Conservation (phyloP, 2,888 invertebrate genomes). For the Sphecodes monilicornis region DNA sequence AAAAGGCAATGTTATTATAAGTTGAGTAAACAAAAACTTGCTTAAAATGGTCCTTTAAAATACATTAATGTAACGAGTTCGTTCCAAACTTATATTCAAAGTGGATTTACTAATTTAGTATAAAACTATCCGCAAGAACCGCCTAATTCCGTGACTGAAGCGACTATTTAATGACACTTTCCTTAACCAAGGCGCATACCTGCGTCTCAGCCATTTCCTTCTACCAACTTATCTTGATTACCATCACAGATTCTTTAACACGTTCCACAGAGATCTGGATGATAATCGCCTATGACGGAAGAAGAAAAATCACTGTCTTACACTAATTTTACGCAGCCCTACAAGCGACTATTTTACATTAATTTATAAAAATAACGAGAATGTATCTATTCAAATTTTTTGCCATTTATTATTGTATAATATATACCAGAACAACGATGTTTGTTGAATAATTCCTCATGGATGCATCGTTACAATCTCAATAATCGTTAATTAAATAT, state of each 20-base stretch:
- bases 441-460: too few species aligned
- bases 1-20: background rate
- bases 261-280: slow-evolving; percentile 44
- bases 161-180: slow-evolving; percentile 48
- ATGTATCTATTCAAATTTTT: too few species aligned
- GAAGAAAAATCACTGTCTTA: background rate
- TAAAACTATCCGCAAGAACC: background rate
- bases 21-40: background rate
- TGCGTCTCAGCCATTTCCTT: slow-evolving; percentile 18
- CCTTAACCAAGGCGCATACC: slow-evolving; percentile 38
- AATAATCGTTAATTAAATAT: too few species aligned
- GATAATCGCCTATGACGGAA: slow-evolving; percentile 39
- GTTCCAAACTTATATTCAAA: background rate
- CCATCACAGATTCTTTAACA: slow-evolving; percentile 60
- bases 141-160: slow-evolving; percentile 20
- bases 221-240: slow-evolving; percentile 65
- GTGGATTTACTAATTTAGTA: background rate
- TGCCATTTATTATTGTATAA: too few species aligned
- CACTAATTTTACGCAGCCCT: too few species aligned
- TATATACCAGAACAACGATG: too few species aligned
- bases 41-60: background rate
- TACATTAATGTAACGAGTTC: background rate
- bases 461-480: too few species aligned
- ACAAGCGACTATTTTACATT: too few species aligned
- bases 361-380: too few species aligned